phyloP scores from a whole-genome alignment of 2,113 vertebrate genomes.

The Chloropsis cyanopogon region DNA sequence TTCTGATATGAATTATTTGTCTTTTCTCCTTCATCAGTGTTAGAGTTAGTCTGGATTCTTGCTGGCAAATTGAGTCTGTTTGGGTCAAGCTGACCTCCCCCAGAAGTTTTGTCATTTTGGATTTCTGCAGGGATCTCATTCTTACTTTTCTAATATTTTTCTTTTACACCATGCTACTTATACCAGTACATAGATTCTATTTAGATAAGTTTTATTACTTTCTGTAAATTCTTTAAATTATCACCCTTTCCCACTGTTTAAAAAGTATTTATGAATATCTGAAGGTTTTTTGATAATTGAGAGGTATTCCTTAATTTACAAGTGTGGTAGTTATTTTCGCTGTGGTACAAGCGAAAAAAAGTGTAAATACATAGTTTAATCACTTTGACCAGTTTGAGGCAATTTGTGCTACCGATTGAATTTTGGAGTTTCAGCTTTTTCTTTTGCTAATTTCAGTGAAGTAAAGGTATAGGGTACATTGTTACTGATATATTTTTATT shows the following conservation, averaged over 20 bases:
- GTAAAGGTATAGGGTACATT: not conserved
- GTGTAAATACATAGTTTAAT: not conserved
- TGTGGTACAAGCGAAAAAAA: not conserved
- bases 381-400: not conserved
- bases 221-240: not conserved
- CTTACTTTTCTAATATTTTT: not conserved
- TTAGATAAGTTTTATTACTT: not conserved
- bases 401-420: not conserved
- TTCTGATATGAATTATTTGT: slow-evolving; percentile 21
- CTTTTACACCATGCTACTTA: not conserved
- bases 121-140: not conserved
- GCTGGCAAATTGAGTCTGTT: not conserved
- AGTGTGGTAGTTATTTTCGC: not conserved
- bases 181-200: not conserved
- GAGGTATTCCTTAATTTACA: not conserved
- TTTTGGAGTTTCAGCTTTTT: not conserved
- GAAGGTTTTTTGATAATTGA: not conserved
- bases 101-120: not conserved
- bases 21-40: not conserved
- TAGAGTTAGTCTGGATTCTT: not conserved
- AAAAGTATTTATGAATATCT: not conserved
- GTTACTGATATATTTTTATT: not conserved
- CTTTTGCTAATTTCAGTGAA: not conserved
- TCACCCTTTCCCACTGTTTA: not conserved
- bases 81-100: slow-evolving; percentile 60